phyloP scores from a whole-genome alignment of 2,888 invertebrate genomes.

The Melieria omissa region DNA sequence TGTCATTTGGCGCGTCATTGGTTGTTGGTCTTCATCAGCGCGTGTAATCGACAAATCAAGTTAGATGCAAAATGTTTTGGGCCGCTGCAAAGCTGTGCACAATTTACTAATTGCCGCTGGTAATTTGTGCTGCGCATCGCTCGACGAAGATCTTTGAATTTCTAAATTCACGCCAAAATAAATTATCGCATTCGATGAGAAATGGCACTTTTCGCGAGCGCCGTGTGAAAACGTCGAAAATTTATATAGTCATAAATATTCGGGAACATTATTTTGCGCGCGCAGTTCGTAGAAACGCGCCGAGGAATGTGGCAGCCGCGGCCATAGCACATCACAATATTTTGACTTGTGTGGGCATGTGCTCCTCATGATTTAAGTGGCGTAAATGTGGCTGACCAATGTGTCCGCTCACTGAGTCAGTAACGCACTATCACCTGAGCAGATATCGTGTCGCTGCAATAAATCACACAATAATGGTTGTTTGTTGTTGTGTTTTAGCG shows the following conservation, averaged over 20 bases:
- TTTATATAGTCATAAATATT: constrained; percentile 1
- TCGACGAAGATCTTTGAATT: background rate
- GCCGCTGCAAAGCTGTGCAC: background rate
- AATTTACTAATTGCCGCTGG: background rate
- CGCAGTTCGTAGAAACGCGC: too few species aligned
- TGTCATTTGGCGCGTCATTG: background rate
- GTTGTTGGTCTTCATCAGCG: background rate
- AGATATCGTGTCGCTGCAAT: background rate
- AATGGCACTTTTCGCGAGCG: background rate
- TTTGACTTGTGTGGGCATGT: background rate
- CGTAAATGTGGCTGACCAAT: background rate
- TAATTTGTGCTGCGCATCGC: background rate
- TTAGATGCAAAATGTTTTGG: background rate
- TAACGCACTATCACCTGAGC: background rate
- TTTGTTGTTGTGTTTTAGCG: too few species aligned
- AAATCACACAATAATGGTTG: background rate
- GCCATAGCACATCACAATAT: background rate
- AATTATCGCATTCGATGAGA: background rate
- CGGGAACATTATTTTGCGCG: background rate
- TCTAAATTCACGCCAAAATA: background rate
- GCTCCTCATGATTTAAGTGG: background rate
- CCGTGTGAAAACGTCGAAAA: background rate
- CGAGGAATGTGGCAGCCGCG: background rate
- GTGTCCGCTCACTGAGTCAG: background rate
- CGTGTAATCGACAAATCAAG: background rate